These are phyloP conservation scores for Hippopotamus amphibius DNA, from an alignment of 2,113 vertebrate genomes.

Conservation along the genomic window DNA sequence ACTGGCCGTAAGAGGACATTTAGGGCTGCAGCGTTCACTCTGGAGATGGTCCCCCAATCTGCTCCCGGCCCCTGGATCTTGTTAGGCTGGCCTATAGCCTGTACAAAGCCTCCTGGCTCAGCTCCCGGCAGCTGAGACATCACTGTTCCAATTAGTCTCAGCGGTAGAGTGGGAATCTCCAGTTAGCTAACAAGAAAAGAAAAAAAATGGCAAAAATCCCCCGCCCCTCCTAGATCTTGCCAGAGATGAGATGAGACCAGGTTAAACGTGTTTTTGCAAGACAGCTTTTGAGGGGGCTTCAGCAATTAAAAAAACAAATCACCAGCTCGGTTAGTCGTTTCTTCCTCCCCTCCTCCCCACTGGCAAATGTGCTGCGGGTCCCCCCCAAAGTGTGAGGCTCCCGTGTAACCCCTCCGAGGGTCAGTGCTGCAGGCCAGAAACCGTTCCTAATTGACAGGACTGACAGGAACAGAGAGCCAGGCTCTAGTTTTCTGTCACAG, in stretches of 20 bases:
- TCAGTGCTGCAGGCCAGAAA: neutral
- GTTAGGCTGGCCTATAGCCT: neutral
- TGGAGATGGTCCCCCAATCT: neutral
- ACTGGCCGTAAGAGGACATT: too few species aligned
- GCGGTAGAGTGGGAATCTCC: neutral
- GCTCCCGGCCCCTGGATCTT: neutral
- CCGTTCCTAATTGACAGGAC: neutral
- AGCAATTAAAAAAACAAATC: neutral
- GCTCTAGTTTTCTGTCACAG: neutral
- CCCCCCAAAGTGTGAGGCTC: neutral
- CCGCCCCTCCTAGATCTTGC: neutral
- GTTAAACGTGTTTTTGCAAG: slow-evolving; percentile 4
- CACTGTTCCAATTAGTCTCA: neutral
- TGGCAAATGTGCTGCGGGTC: neutral
- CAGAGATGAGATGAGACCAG: neutral
- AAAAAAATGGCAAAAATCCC: neutral
- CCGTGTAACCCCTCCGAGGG: neutral
- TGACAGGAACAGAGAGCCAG: neutral
- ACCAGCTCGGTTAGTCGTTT: neutral
- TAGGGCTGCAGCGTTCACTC: too few species aligned
- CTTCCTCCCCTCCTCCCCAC: neutral
- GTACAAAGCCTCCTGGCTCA: neutral
- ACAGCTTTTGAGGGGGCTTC: neutral
- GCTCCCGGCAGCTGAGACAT: neutral
- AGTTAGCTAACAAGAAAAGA: neutral